Conservation (phyloP, 2,888 invertebrate genomes). For the Brachynemurus nebulosus region DNA sequence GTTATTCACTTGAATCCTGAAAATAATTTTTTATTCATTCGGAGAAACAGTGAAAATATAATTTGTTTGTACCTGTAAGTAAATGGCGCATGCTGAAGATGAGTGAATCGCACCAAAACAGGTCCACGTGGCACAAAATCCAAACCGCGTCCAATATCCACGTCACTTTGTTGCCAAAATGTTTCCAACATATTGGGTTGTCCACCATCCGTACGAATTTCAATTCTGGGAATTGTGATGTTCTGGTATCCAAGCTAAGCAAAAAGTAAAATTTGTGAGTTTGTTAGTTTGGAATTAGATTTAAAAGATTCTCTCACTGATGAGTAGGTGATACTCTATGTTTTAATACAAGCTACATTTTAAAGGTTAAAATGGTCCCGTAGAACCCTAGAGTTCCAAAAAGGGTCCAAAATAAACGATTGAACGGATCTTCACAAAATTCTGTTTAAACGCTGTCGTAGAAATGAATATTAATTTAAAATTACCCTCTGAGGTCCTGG, state of each 20-base stretch:
- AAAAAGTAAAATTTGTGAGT: too few species aligned
- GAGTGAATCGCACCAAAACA: conserved; percentile 59
- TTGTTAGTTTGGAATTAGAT: too few species aligned
- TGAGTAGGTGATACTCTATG: too few species aligned
- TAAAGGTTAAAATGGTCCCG: too few species aligned
- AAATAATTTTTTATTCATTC: conserved; percentile 1
- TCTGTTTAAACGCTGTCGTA: too few species aligned
- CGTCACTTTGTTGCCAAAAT: conserved; percentile 66
- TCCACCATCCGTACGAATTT: conserved; percentile 35
- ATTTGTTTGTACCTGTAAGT: conserved; percentile 37
- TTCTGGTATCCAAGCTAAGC: conserved; percentile 46
- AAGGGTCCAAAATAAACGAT: too few species aligned
- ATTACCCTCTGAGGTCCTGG: too few species aligned
- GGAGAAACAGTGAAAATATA: not conserved
- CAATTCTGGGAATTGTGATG: conserved; percentile 42
- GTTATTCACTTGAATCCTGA: conserved; percentile 44
- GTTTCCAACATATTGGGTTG: conserved; percentile 45
- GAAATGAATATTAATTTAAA: too few species aligned
- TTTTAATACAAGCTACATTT: too few species aligned
- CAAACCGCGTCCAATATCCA: conserved; percentile 65
- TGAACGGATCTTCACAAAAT: too few species aligned
- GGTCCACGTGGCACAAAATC: conserved; percentile 68
- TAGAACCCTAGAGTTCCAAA: too few species aligned
- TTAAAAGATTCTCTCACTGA: too few species aligned
- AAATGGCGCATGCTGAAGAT: conserved; percentile 62